A percentile compares a stretch with the other conserved stretches of the same genome.
Evolutionary conservation across 2,113 vertebrate genomes (phyloP).

Genomic region (Cheirogaleus medius): DNA sequence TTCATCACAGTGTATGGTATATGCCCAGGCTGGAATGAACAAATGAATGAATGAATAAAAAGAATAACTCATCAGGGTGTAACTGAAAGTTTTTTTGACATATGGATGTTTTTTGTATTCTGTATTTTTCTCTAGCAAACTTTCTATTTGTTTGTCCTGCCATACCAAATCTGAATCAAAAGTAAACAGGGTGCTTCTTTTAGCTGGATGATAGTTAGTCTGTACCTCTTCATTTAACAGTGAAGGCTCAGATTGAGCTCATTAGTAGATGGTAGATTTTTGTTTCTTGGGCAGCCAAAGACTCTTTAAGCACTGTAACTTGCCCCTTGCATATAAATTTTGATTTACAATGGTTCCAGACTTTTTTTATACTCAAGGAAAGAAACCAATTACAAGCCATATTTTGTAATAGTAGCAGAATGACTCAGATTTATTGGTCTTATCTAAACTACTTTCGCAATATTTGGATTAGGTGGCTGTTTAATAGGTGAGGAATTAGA

Average conservation of each 20-base stretch:
- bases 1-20: neutral
- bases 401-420: constrained; percentile 27
- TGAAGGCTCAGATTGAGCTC: neutral
- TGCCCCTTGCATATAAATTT: neutral
- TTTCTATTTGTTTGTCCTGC: neutral
- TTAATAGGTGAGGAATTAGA: neutral
- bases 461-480: neutral
- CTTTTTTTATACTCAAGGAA: neutral
- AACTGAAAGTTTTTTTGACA: neutral
- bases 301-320: neutral
- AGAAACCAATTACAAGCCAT: neutral
- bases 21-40: neutral
- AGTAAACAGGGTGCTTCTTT: neutral
- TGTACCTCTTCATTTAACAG: neutral
- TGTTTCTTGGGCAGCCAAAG: neutral
- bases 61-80: neutral
- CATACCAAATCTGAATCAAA: neutral
- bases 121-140: neutral
- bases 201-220: neutral
- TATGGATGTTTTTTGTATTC: neutral
- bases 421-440: neutral
- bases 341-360: neutral
- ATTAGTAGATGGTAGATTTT: neutral
- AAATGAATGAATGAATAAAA: neutral
- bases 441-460: constrained; percentile 3